Conservation (phyloP, 2,113 vertebrate genomes). For the Pedetes capensis region DNA sequence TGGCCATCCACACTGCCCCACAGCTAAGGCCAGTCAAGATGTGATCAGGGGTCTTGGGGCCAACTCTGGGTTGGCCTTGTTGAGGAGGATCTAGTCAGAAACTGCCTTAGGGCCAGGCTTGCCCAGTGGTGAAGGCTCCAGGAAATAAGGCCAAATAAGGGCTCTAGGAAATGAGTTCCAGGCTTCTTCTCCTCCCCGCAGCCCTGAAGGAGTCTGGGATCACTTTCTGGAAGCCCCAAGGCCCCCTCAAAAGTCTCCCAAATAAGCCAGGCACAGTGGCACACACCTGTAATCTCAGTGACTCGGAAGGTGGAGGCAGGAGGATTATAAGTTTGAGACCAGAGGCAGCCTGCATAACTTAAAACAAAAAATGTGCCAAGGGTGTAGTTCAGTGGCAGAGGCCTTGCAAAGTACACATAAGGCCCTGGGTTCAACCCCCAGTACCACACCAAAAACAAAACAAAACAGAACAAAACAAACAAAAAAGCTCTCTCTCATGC, state of each 20-base stretch:
- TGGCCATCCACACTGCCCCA: too few species aligned
- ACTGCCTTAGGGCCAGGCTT: background rate
- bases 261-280: too few species aligned
- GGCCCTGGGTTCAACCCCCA: too few species aligned
- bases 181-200: background rate
- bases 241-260: background rate
- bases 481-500: background rate
- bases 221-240: background rate
- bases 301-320: too few species aligned
- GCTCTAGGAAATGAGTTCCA: background rate
- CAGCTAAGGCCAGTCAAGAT: background rate
- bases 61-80: background rate
- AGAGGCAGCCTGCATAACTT: too few species aligned
- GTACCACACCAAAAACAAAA: too few species aligned
- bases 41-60: background rate
- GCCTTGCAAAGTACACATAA: too few species aligned
- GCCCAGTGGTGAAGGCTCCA: background rate
- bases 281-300: too few species aligned
- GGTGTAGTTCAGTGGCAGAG: too few species aligned
- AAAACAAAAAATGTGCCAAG: too few species aligned
- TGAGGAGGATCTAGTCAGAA: background rate
- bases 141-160: background rate
- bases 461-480: too few species aligned
- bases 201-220: background rate
- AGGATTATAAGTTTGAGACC: too few species aligned